phyloP scores from a whole-genome alignment of 2,797 vertebrate genomes.

The Vipera ursinii region DNA sequence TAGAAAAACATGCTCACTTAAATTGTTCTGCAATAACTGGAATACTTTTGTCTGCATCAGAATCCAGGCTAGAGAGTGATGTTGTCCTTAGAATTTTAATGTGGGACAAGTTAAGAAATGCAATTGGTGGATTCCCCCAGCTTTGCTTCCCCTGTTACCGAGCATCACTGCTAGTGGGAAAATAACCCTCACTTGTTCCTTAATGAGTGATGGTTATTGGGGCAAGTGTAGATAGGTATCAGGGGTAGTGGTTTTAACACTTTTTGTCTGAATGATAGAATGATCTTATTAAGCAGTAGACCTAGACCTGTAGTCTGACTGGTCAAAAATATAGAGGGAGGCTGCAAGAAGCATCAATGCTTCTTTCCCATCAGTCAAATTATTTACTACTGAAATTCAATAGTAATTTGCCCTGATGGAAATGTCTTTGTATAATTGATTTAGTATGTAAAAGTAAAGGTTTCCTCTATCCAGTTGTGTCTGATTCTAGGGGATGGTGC shows the following conservation, averaged over 20 bases:
- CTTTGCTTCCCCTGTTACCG: not conserved
- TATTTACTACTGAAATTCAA: not conserved
- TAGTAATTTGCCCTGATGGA: not conserved
- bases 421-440: not conserved
- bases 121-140: not conserved
- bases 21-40: not conserved
- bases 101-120: not conserved
- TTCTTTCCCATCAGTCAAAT: not conserved
- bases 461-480: not conserved
- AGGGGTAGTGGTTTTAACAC: not conserved
- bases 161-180: not conserved
- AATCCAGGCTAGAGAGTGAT: not conserved
- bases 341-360: not conserved
- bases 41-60: not conserved
- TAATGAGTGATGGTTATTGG: not conserved
- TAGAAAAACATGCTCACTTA: not conserved
- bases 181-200: not conserved
- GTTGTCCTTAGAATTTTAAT: not conserved
- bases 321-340: not conserved
- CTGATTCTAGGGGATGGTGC: not conserved
- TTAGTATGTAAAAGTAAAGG: not conserved
- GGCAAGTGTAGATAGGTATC: not conserved
- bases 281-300: not conserved
- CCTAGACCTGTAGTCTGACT: not conserved
- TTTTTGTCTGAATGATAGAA: not conserved